Evolutionary conservation across 2,888 invertebrate genomes (phyloP).

Genomic region (Agrochola lota): DNA sequence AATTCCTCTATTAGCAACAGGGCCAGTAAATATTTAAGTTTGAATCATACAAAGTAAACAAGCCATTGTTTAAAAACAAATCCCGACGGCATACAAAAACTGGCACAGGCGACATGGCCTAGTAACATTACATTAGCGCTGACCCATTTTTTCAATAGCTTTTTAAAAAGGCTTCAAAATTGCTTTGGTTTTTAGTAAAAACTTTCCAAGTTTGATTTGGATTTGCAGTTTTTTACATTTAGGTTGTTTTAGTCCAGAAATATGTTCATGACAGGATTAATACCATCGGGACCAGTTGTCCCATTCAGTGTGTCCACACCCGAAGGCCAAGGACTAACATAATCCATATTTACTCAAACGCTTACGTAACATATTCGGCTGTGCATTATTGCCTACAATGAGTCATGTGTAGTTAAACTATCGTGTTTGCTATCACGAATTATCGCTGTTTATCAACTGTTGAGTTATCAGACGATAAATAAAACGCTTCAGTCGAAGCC

Average conservation of each 20-base stretch:
- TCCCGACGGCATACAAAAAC: neutral
- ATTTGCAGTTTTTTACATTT: neutral
- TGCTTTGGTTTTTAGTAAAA: neutral
- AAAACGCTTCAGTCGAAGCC: slow-evolving; percentile 49
- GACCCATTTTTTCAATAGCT: slow-evolving; percentile 9
- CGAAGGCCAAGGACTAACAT: slow-evolving; percentile 11
- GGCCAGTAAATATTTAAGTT: neutral
- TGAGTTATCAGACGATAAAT: slow-evolving; percentile 58
- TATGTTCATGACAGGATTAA: neutral
- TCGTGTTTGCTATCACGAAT: slow-evolving; percentile 51
- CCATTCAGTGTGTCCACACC: slow-evolving; percentile 9
- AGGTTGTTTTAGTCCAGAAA: neutral
- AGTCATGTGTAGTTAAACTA: slow-evolving; percentile 44
- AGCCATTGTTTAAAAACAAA: slow-evolving; percentile 7
- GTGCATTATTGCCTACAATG: slow-evolving; percentile 32
- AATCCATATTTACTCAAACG: slow-evolving; percentile 31
- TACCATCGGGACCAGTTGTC: neutral
- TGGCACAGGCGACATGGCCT: neutral
- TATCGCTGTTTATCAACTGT: slow-evolving; percentile 62
- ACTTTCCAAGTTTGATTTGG: neutral
- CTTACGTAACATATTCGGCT: slow-evolving; percentile 43
- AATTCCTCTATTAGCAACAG: neutral
- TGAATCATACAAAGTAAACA: neutral
- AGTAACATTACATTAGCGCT: slow-evolving; percentile 5
- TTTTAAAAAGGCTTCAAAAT: neutral